Conservation (phyloP, 1,140 invertebrate genomes). For the Aethina tumida region DNA sequence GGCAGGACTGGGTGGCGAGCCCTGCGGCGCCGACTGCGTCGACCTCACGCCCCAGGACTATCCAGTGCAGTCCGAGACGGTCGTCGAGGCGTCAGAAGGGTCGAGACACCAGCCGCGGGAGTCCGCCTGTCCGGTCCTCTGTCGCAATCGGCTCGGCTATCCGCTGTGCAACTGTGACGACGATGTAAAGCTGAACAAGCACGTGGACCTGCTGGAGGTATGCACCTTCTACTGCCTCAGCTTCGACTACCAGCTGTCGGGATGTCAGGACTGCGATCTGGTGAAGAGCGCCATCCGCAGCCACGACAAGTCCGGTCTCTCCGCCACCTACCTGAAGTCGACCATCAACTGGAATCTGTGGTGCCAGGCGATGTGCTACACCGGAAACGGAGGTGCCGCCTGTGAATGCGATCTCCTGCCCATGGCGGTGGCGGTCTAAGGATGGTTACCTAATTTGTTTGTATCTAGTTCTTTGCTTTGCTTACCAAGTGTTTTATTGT, state of each 20-base stretch:
- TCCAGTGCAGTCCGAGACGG: conserved; percentile 18
- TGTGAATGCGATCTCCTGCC: conserved; percentile 46
- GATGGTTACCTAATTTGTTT: too few relatives aligned
- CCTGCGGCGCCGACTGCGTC: conserved; percentile 33
- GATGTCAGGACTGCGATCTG: conserved; percentile 21
- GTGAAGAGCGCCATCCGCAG: conserved; percentile 7
- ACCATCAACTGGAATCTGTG: conserved; percentile 36
- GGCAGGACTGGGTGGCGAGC: conserved; percentile 34
- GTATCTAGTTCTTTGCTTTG: too few relatives aligned
- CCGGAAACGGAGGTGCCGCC: conserved; percentile 43
- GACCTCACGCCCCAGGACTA: conserved; percentile 26
- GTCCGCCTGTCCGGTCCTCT: conserved; percentile 32
- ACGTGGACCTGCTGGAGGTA: conserved; percentile 27
- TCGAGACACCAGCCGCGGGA: conserved; percentile 19
- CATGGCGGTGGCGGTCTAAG: conserved; percentile 24
- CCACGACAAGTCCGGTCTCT: conserved; percentile 2
- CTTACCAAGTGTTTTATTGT: too few relatives aligned
- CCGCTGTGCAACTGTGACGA: conserved; percentile 29
- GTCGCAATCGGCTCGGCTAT: conserved; percentile 33
- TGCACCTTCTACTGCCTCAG: conserved; percentile 30
- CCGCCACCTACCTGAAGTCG: conserved; percentile 3
- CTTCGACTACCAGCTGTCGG: conserved; percentile 24
- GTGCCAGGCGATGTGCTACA: conserved; percentile 39
- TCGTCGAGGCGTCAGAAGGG: conserved; percentile 1
- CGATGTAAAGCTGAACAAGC: conserved; percentile 3